Evolutionary conservation across 1,140 invertebrate species (phyloP).

Genomic region (Rhizoglyphus robini): DNA sequence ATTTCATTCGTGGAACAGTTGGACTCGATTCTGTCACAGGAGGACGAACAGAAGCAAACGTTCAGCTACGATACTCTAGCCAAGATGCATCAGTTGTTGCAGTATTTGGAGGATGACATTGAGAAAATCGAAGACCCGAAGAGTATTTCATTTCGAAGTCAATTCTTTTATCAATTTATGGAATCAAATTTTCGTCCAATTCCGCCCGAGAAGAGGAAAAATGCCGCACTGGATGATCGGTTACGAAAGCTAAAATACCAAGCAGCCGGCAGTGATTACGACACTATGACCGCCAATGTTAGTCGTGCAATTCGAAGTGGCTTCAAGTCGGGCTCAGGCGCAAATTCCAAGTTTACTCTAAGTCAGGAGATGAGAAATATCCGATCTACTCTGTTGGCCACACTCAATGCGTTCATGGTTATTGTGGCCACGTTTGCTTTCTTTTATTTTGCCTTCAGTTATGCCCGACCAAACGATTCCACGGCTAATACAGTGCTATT

Average conservation of each 20-base stretch:
- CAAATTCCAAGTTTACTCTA: background rate
- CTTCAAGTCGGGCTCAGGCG: background rate
- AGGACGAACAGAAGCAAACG: slow-evolving; percentile 13
- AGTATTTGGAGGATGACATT: background rate
- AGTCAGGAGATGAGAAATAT: background rate
- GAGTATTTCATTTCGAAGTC: background rate
- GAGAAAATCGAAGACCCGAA: background rate
- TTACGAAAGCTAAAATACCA: background rate
- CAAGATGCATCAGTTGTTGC: slow-evolving; percentile 7
- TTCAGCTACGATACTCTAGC: slow-evolving; percentile 6
- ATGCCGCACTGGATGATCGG: slow-evolving; percentile 8
- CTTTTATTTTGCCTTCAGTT: slow-evolving; percentile 20
- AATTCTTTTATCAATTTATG: slow-evolving; percentile 5
- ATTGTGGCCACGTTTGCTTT: slow-evolving; percentile 20
- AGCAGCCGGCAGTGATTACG: background rate
- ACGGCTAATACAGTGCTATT: slow-evolving; percentile 2
- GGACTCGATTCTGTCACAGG: background rate
- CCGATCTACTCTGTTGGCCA: slow-evolving; percentile 6
- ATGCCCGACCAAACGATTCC: slow-evolving; percentile 15
- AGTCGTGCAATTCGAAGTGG: background rate
- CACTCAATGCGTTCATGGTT: slow-evolving; percentile 20
- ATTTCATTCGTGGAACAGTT: background rate
- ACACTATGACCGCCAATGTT: slow-evolving; percentile 1
- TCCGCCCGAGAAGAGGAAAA: slow-evolving; percentile 13
- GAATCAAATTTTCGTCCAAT: slow-evolving; percentile 3